Conservation (phyloP, 2,797 vertebrate species). For the Hemibagrus guttatus region DNA sequence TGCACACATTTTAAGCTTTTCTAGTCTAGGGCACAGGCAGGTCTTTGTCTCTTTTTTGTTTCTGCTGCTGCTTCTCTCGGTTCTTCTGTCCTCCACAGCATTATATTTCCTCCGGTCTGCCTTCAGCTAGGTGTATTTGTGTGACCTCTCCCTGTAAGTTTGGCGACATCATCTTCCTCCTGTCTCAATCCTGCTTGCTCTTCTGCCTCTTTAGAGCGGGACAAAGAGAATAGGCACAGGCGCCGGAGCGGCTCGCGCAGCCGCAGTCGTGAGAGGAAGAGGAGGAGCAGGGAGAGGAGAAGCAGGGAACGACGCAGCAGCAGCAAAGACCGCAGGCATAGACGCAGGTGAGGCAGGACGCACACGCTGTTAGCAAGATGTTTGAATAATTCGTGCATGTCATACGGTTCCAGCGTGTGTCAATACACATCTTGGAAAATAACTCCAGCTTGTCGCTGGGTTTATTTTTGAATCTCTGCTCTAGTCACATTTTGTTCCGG, state of each 20-base stretch:
- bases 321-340: slow-evolving; percentile 86
- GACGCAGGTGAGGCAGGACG: slow-evolving; percentile 72
- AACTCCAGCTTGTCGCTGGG: too few relatives aligned
- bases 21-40: slow-evolving; percentile 43
- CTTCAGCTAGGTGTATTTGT: slow-evolving; percentile 51
- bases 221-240: slow-evolving; percentile 93
- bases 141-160: slow-evolving; percentile 11
- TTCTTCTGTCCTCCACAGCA: slow-evolving; percentile 38
- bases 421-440: too few relatives aligned
- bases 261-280: slow-evolving; percentile 88
- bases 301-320: slow-evolving; percentile 87
- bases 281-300: slow-evolving; percentile 87
- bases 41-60: background rate
- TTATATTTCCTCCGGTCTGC: slow-evolving; percentile 39
- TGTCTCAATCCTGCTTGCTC: slow-evolving; percentile 24
- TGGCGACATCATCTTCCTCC: background rate
- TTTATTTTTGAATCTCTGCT: too few relatives aligned
- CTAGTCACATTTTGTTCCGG: too few relatives aligned
- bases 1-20: slow-evolving; percentile 29
- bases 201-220: slow-evolving; percentile 74
- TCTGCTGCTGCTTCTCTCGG: slow-evolving; percentile 30
- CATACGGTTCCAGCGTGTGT: background rate
- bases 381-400: background rate
- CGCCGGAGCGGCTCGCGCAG: slow-evolving; percentile 87
- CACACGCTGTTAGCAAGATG: background rate